These are phyloP conservation scores for Drosophila kikkawai DNA, from an alignment of 1,140 invertebrate species.

Conservation along the genomic window DNA sequence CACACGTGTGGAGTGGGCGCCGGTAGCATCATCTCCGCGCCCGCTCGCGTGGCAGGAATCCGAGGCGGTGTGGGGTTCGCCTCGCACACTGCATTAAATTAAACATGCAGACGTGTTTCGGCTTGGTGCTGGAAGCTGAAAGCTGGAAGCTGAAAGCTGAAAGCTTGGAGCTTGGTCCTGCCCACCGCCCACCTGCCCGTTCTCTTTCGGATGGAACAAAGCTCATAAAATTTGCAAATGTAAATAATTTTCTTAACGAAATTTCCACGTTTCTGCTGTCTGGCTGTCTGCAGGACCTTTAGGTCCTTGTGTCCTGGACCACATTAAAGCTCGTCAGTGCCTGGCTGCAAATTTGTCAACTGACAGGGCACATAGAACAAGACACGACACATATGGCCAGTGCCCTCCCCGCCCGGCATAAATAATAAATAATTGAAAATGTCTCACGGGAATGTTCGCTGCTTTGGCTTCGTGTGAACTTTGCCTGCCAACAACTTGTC, in stretches of 20 bases:
- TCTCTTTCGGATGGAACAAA: constrained; percentile 53
- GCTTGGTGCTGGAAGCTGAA: constrained; percentile 34
- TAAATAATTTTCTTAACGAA: constrained; percentile 82
- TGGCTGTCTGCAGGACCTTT: constrained; percentile 29
- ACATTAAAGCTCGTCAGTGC: constrained; percentile 68
- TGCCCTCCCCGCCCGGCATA: constrained; percentile 45
- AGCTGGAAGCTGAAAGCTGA: not conserved
- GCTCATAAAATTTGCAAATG: constrained; percentile 83
- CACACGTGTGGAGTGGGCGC: constrained; percentile 68
- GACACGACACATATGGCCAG: constrained; percentile 69
- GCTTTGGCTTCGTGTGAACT: constrained; percentile 74
- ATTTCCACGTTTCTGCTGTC: constrained; percentile 66
- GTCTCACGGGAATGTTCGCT: constrained; percentile 71
- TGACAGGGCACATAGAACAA: constrained; percentile 46
- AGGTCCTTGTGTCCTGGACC: constrained; percentile 44
- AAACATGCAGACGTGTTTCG: constrained; percentile 69
- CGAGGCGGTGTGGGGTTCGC: constrained; percentile 8
- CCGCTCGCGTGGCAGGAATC: constrained; percentile 4
- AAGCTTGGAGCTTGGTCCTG: constrained; percentile 33
- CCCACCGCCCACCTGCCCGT: constrained; percentile 37
- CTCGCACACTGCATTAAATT: constrained; percentile 57
- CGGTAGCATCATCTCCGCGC: not conserved
- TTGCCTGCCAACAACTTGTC: constrained; percentile 76
- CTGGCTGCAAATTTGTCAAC: constrained; percentile 76
- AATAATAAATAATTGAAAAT: constrained; percentile 83